Evolutionary conservation across 2,888 invertebrate species (phyloP), one percentile per base, ranked within the genome.

Genomic region (Oscheius onirici): DNA sequence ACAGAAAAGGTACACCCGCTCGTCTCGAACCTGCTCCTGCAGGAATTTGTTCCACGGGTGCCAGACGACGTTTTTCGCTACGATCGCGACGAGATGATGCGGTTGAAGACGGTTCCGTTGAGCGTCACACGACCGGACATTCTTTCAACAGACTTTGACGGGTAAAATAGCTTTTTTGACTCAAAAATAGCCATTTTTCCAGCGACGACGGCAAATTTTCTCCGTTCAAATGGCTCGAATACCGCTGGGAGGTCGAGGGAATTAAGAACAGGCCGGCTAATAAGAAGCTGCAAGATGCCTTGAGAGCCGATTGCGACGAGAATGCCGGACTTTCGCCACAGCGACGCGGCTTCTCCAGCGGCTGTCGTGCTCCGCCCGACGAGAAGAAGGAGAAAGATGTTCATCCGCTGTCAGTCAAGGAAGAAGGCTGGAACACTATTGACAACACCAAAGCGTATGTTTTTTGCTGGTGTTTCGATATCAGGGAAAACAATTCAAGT

Each of bases 161-260:
- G 80, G 85, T 85, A 44, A 10, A 55, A 15, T 26, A 26, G 40
- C n/a, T 40, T 55, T 15, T 69, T 26, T 34, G 17, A n/a, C n/a
- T 41, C 24, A n/a, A 13, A 28, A 24, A 24, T n/a, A 41, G 13
- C 51, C 34, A 28, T 22, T 15, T 51, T 74, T 83, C 60, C 67
- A 84, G 84, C 24, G 84, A 85, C 1, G 82, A 84, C 58, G 83
- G 83, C 0, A 77, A 79, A 51, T 85, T 85, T 68, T 84, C 84
- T 11, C 85, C 84, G 24, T 74, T 77, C 66, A 83, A 84, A 71
- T 84, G 84, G 84, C 72, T 85, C 26, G 80, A 83, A 68, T 74
- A 83, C 66, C 68, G 77, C 17, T 85, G 84, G 85, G 80, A 79
- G 46, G 72, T 80, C 20, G 84, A 84, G 69, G 84, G 83, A 46